A percentile compares a stretch with the other conserved stretches of the same genome.
These are phyloP conservation scores for Erannis defoliaria DNA, from an alignment of 2,888 invertebrate species.

Conservation along the genomic window DNA sequence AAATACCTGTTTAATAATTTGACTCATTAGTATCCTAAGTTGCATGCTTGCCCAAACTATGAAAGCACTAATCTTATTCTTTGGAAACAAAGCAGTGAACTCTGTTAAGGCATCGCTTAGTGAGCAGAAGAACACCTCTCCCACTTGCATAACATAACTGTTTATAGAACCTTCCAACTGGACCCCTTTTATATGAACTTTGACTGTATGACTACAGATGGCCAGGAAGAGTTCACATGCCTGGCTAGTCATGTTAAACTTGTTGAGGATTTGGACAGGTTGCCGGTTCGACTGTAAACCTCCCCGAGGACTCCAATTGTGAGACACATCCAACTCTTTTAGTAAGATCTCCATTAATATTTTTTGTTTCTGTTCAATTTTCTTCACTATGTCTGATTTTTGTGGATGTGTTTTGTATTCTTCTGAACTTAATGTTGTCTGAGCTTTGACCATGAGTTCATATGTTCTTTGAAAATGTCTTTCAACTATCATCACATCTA, in stretches of 20 bases:
- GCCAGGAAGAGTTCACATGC: constrained; percentile 94
- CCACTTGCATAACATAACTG: constrained; percentile 92
- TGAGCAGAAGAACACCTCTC: constrained; percentile 94
- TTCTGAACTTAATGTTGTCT: constrained; percentile 71
- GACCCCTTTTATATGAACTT: constrained; percentile 92
- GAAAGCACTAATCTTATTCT: constrained; percentile 88
- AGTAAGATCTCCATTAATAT: constrained; percentile 94
- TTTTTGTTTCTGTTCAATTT: constrained; percentile 91
- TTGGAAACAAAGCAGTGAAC: constrained; percentile 91
- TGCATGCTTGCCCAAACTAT: constrained; percentile 97
- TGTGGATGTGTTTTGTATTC: constrained; percentile 77
- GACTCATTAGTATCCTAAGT: constrained; percentile 92
- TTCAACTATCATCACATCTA: constrained; percentile 98
- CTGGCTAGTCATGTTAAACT: constrained; percentile 89
- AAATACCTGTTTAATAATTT: constrained; percentile 95
- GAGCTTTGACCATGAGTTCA: constrained; percentile 89
- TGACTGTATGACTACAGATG: constrained; percentile 93
- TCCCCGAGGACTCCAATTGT: constrained; percentile 96
- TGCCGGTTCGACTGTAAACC: constrained; percentile 94
- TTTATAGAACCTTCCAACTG: constrained; percentile 93
- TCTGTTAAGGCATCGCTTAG: constrained; percentile 90
- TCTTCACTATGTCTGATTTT: constrained; percentile 72
- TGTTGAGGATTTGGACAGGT: constrained; percentile 94
- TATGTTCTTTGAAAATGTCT: constrained; percentile 98
- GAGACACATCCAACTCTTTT: constrained; percentile 95